A percentile compares a stretch with the other conserved stretches of the same genome.
These are phyloP conservation scores for Burhinus bistriatus DNA, from an alignment of 2,113 vertebrate species.

Conservation along the genomic window DNA sequence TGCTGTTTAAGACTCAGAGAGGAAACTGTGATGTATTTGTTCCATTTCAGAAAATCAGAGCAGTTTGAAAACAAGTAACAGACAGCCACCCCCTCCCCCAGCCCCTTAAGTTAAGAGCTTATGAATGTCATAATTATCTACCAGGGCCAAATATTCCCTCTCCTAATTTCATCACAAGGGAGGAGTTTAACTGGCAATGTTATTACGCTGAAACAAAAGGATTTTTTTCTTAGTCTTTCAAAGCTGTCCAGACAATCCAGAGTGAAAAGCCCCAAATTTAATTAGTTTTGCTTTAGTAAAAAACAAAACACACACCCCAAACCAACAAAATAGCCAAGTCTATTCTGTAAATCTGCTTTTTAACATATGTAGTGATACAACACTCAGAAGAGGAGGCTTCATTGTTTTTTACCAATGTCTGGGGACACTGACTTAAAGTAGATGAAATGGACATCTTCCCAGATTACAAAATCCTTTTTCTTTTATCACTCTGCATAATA, in stretches of 20 bases:
- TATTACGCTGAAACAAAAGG: neutral
- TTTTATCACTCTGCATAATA: neutral
- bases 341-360: neutral
- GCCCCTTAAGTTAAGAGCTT: constrained; percentile 17
- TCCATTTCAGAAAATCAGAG: constrained; percentile 62
- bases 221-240: constrained; percentile 19
- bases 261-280: neutral
- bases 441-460: neutral
- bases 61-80: constrained; percentile 46
- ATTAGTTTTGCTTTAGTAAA: neutral
- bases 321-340: neutral
- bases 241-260: neutral
- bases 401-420: neutral
- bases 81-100: neutral
- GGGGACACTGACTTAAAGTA: neutral
- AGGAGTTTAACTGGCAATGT: neutral
- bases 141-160: constrained; percentile 42
- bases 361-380: neutral
- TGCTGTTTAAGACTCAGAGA: constrained; percentile 38
- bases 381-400: neutral
- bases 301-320: neutral
- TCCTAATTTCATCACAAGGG: constrained; percentile 41
- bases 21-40: constrained; percentile 44
- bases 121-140: constrained; percentile 65
- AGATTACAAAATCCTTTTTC: neutral